Conservation (phyloP, 30 jellyfish, hydroid and myxozoan genomes). For the Pelagia noctiluca region DNA sequence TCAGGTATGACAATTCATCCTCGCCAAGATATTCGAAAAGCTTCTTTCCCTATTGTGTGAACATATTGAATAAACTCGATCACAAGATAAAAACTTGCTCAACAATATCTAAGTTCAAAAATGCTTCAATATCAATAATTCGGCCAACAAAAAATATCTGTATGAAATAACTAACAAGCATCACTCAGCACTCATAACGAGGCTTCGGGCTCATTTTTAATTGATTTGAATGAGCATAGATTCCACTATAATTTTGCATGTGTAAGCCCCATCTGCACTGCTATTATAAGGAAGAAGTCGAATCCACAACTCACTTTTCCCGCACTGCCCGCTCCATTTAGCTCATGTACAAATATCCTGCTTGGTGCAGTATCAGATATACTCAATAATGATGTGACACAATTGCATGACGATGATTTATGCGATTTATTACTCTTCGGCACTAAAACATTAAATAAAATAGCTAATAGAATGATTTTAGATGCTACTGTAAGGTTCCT, state of each 20-base stretch:
- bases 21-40: constrained; percentile 35
- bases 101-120: constrained; percentile 58
- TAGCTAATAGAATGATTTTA: no score
- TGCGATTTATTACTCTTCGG: no score
- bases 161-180: constrained; percentile 2
- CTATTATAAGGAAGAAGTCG: no score
- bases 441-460: no score
- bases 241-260: constrained; percentile 10
- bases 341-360: no score
- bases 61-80: constrained; percentile 45
- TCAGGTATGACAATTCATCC: constrained; percentile 34
- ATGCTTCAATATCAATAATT: constrained; percentile 27
- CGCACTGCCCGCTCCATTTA: no score
- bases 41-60: constrained; percentile 37
- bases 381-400: no score
- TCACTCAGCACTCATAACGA: neutral
- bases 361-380: no score
- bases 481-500: no score
- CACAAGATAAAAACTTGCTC: constrained; percentile 24
- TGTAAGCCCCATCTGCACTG: constrained; percentile 25
- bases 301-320: no score
- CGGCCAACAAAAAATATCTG: constrained; percentile 32
- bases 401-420: no score
- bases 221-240: constrained; percentile 18
- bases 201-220: constrained; percentile 1